Conservation (phyloP, 2,888 invertebrate species). For the Coleophora flavipennella region DNA sequence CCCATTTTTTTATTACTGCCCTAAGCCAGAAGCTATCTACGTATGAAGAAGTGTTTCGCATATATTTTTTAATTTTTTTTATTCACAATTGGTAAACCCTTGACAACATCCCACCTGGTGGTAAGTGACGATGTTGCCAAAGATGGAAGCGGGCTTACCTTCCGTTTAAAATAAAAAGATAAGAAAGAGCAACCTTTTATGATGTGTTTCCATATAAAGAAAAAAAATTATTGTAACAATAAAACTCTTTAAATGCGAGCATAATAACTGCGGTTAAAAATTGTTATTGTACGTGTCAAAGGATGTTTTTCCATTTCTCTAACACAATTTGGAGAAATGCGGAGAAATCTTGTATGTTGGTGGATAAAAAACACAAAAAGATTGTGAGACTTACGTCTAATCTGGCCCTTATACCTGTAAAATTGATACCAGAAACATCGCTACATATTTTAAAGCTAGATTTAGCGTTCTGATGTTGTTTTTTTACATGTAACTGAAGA, state of each 20-base stretch:
- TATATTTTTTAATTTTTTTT: too few relatives aligned
- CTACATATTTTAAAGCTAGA: slow-evolving; percentile 1
- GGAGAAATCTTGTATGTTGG: neutral
- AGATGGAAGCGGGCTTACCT: too few relatives aligned
- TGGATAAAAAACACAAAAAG: slow-evolving; percentile 3
- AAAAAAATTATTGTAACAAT: neutral
- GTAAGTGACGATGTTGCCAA: too few relatives aligned
- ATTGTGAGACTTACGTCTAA: slow-evolving; percentile 1
- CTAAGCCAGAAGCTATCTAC: neutral
- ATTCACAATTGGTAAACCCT: too few relatives aligned
- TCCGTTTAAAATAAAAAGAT: too few relatives aligned
- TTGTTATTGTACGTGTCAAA: neutral
- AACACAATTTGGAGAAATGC: neutral
- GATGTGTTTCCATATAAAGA: too few relatives aligned
- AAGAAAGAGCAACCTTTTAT: too few relatives aligned
- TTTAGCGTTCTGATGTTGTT: too few relatives aligned
- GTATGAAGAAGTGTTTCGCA: neutral
- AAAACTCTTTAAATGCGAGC: neutral
- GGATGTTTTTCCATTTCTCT: neutral
- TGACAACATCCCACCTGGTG: too few relatives aligned
- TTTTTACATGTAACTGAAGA: too few relatives aligned
- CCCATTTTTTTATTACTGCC: neutral
- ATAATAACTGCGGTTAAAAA: neutral
- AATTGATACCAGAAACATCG: slow-evolving; percentile 2
- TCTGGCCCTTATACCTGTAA: slow-evolving; percentile 1